phyloP scores from a whole-genome alignment of 1,140 invertebrate species.

The Heliconius eleuchia region DNA sequence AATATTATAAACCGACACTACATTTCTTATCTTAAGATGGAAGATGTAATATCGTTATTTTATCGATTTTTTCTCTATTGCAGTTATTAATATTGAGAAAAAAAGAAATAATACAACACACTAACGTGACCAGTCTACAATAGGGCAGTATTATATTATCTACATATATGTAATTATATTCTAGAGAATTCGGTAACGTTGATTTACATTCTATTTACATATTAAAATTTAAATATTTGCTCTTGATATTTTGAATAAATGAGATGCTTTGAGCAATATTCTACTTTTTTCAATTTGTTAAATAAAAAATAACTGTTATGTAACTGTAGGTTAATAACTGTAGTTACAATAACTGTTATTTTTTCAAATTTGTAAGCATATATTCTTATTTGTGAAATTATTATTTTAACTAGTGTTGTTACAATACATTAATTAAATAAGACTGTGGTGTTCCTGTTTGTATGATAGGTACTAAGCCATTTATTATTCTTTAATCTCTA shows the following conservation, averaged over 20 bases:
- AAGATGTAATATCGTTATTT: too few species aligned
- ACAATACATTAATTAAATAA: not conserved
- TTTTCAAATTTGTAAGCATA: too few species aligned
- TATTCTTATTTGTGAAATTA: too few species aligned
- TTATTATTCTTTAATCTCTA: too few species aligned
- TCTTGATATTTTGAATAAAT: conserved; percentile 7
- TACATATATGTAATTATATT: not conserved
- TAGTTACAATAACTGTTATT: too few species aligned
- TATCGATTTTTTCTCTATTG: too few species aligned
- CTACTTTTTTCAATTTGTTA: not conserved
- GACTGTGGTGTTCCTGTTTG: too few species aligned
- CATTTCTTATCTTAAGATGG: not conserved
- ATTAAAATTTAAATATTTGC: conserved; percentile 2
- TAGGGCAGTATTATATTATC: not conserved
- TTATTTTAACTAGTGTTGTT: not conserved
- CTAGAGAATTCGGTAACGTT: conserved; percentile 31
- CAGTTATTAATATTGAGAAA: too few species aligned
- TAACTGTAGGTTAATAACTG: not conserved
- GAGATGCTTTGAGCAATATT: not conserved
- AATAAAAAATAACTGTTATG: not conserved
- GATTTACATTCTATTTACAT: conserved; percentile 2
- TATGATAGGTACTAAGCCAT: too few species aligned
- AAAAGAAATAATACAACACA: too few species aligned
- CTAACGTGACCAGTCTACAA: not conserved
- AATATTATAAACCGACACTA: not conserved